These are phyloP conservation scores for Pheosia gnoma DNA, from an alignment of 2,888 invertebrate genomes.

Conservation along the genomic window DNA sequence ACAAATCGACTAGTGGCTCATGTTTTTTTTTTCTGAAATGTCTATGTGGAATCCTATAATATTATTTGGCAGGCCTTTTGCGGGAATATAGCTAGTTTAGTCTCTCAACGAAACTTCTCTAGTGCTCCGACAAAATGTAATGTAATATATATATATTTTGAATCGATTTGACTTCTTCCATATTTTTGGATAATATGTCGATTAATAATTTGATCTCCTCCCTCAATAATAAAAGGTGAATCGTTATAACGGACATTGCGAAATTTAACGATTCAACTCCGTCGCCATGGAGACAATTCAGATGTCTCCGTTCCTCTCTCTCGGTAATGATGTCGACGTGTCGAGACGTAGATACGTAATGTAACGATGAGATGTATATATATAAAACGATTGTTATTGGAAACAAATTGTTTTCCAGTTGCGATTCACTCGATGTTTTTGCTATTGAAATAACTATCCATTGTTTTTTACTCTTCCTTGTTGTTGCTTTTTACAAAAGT, in stretches of 20 bases:
- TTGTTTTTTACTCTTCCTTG: background rate
- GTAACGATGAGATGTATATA: constrained; percentile 4
- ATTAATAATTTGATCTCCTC: background rate
- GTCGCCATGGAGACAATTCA: constrained; percentile 17
- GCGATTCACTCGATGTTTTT: background rate
- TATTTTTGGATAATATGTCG: background rate
- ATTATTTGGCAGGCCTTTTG: no score
- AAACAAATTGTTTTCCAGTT: background rate
- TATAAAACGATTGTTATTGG: constrained; percentile 5
- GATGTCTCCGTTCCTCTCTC: constrained; percentile 14
- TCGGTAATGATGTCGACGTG: constrained; percentile 29
- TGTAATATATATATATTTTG: background rate
- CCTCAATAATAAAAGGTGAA: background rate
- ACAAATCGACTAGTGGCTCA: no score
- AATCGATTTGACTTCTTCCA: background rate
- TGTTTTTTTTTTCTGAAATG: no score
- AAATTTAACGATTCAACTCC: constrained; percentile 26
- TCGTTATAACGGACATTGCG: constrained; percentile 4
- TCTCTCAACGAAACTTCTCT: no score
- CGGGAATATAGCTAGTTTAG: no score
- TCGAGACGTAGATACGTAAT: constrained; percentile 4
- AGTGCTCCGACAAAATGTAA: no score
- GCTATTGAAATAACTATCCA: no score
- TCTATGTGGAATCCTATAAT: no score
- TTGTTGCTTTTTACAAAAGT: background rate